Conservation (phyloP, 2,888 invertebrate species). For the Conomelus anceps region DNA sequence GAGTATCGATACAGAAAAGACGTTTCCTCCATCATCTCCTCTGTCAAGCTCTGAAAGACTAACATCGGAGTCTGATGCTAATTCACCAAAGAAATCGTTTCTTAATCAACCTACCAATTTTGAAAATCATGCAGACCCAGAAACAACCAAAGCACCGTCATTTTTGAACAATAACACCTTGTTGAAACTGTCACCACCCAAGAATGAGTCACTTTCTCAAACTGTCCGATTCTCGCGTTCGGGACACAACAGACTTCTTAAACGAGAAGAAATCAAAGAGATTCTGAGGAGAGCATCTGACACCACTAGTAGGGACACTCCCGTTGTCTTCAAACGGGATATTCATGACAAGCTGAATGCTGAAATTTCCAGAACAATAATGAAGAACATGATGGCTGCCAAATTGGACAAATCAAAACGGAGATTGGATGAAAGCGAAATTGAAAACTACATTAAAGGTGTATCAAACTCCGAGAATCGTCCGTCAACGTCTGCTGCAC, state of each 20-base stretch:
- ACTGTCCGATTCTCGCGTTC: background rate
- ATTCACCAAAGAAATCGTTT: background rate
- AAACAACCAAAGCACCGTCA: background rate
- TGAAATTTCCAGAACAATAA: background rate
- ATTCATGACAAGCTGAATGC: background rate
- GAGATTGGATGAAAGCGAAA: background rate
- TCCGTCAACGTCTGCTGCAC: background rate
- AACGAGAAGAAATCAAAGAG: constrained; percentile 29
- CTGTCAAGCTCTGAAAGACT: background rate
- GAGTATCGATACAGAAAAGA: constrained; percentile 24
- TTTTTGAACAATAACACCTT: background rate
- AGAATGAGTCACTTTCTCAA: background rate
- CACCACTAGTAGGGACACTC: background rate
- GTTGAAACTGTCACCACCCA: background rate
- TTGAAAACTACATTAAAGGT: background rate
- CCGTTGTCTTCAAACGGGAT: background rate
- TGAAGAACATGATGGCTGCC: background rate
- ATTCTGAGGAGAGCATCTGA: constrained; percentile 26
- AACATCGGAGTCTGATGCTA: background rate
- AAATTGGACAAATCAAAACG: background rate
- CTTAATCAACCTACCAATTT: background rate
- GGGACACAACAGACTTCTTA: constrained; percentile 20
- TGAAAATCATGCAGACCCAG: background rate
- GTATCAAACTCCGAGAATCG: background rate
- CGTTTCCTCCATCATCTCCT: background rate